Evolutionary conservation across 2,113 vertebrate species (phyloP).

Genomic region (Bambusicola thoracicus): DNA sequence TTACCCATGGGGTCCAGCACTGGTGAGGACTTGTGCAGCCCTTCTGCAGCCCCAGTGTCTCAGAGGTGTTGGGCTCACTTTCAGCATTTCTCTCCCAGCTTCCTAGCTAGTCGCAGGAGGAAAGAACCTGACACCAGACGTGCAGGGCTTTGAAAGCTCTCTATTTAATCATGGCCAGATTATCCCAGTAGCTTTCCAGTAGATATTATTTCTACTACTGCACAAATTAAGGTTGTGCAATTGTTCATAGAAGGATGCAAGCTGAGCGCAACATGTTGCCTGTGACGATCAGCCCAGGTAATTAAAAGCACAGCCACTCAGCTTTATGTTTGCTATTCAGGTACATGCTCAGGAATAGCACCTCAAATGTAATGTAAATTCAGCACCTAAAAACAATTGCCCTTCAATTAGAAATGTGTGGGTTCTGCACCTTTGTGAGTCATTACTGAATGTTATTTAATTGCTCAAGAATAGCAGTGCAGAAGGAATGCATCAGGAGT

Average conservation of each 20-base stretch:
- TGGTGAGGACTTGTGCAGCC: background rate
- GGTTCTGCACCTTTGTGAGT: background rate
- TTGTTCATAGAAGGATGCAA: background rate
- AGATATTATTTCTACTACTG: background rate
- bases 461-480: background rate
- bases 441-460: background rate
- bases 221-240: background rate
- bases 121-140: background rate
- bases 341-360: background rate
- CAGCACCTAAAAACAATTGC: background rate
- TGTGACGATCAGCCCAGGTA: background rate
- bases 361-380: background rate
- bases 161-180: background rate
- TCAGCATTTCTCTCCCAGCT: rapidly evolving
- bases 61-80: background rate
- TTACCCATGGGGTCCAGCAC: background rate
- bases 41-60: background rate
- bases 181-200: background rate
- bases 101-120: background rate
- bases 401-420: background rate
- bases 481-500: background rate
- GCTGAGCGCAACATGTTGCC: background rate
- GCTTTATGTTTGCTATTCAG: background rate
- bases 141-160: background rate
- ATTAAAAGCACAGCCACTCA: background rate